These are phyloP conservation scores for Bombus turneri DNA, from an alignment of 1,140 invertebrate species.

Conservation along the genomic window DNA sequence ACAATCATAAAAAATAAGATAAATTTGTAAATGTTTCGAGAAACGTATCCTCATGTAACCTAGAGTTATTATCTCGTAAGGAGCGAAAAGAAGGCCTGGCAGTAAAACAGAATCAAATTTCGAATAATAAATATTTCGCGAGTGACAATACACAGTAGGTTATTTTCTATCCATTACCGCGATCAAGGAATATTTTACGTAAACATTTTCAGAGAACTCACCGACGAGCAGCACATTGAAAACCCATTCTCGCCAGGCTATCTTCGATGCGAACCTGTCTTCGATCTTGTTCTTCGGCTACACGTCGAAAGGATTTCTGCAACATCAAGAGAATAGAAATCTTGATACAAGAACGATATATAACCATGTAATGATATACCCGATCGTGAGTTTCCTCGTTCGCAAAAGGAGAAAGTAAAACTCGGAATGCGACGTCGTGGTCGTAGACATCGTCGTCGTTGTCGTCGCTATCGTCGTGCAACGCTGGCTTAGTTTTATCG, in stretches of 20 bases:
- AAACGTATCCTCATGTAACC: background rate
- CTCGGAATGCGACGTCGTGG: conserved; percentile 21
- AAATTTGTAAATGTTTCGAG: background rate
- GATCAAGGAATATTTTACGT: conserved; percentile 10
- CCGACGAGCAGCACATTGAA: background rate
- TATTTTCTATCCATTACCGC: background rate
- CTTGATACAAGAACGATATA: conserved; percentile 47
- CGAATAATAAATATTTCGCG: conserved; percentile 16
- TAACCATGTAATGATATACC: conserved; percentile 58
- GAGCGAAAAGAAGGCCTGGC: background rate
- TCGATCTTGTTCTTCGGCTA: conserved; percentile 15
- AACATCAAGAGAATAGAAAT: conserved; percentile 60
- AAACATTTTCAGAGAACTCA: conserved; percentile 43
- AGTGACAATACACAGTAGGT: background rate
- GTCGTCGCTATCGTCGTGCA: conserved; percentile 42
- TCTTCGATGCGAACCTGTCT: background rate
- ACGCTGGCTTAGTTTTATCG: conserved; percentile 62
- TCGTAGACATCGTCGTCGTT: background rate
- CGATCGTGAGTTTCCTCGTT: conserved; percentile 45
- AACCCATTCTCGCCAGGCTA: background rate
- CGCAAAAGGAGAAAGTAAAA: conserved; percentile 46
- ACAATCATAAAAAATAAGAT: background rate
- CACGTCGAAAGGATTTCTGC: conserved; percentile 33
- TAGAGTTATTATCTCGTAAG: background rate
- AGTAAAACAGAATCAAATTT: background rate